Percentiles rank a stretch among this genome's conserved stretches.
Conservation (phyloP, 53 echinoderm and acorn worm genomes). For the Glandiceps talaboti region DNA sequence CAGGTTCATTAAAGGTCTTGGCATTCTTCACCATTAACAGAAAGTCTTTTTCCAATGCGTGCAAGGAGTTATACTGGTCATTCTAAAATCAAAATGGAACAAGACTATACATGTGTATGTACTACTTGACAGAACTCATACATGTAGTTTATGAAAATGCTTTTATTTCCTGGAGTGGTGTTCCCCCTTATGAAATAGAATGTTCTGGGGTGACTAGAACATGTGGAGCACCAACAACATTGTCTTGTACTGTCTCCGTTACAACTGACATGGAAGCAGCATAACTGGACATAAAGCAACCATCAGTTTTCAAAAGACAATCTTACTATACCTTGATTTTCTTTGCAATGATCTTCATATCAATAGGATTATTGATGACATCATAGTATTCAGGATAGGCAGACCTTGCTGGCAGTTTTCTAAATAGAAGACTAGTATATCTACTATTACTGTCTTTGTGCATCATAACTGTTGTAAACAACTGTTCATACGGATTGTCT, state of each 20-base stretch:
- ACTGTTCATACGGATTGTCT: constrained; percentile 59
- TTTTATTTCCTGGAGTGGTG: no score
- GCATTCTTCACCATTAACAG: constrained; percentile 95
- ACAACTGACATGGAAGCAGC: no score
- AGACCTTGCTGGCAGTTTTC: constrained; percentile 78
- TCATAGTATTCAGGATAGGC: constrained; percentile 96
- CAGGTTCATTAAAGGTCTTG: constrained; percentile 97
- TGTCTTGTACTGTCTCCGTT: no score
- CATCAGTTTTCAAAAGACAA: no score
- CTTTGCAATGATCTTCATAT: constrained; percentile 84
- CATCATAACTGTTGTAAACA: constrained; percentile 82
- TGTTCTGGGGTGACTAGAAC: no score
- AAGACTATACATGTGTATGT: no score
- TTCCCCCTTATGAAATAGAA: no score
- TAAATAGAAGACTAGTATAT: constrained; percentile 76
- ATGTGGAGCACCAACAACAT: no score
- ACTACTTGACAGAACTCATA: no score
- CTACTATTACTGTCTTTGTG: constrained; percentile 51
- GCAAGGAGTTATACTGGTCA: constrained; percentile 46
- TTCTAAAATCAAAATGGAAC: constrained; percentile 15
- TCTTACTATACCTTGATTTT: constrained; percentile 91
- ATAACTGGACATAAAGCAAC: no score
- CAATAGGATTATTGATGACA: constrained; percentile 83
- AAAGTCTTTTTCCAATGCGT: constrained; percentile 77
- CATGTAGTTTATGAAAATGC: no score